Conservation (phyloP, 2,888 invertebrate species). For the Tenthredo notha region DNA sequence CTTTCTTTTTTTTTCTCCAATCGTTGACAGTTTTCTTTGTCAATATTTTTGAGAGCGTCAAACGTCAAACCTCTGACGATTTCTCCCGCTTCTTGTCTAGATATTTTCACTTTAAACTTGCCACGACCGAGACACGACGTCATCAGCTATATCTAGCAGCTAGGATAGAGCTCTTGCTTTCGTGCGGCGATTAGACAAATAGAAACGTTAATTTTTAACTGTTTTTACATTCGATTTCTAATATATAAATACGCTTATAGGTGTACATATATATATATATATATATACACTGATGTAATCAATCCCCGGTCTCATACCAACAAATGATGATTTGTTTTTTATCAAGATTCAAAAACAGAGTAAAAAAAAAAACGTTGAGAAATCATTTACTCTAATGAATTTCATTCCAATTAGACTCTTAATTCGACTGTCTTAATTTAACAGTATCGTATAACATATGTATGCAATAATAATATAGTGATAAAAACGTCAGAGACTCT, state of each 20-base stretch:
- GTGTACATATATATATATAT: too few species aligned
- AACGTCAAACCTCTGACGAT: not conserved
- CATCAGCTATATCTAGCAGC: not conserved
- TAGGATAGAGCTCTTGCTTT: not conserved
- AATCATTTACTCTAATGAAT: not conserved
- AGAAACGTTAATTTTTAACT: conserved; percentile 21
- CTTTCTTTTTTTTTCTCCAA: not conserved
- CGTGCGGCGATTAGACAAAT: not conserved
- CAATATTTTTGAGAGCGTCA: not conserved
- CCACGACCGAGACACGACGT: not conserved
- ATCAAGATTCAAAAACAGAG: not conserved
- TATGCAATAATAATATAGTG: not conserved
- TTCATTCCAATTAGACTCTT: not conserved
- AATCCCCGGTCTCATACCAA: not conserved
- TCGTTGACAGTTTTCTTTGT: not conserved
- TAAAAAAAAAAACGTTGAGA: not conserved
- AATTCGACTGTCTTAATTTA: not conserved
- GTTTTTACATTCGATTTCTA: conserved; percentile 31
- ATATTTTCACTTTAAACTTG: conserved; percentile 21
- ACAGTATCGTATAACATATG: not conserved
- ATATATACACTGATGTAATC: not conserved
- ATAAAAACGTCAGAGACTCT: not conserved
- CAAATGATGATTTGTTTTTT: not conserved
- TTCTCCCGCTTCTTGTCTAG: conserved; percentile 2
- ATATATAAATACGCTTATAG: not conserved